Conservation (phyloP, 2,888 invertebrate species). For the Xiphydria camelus region DNA sequence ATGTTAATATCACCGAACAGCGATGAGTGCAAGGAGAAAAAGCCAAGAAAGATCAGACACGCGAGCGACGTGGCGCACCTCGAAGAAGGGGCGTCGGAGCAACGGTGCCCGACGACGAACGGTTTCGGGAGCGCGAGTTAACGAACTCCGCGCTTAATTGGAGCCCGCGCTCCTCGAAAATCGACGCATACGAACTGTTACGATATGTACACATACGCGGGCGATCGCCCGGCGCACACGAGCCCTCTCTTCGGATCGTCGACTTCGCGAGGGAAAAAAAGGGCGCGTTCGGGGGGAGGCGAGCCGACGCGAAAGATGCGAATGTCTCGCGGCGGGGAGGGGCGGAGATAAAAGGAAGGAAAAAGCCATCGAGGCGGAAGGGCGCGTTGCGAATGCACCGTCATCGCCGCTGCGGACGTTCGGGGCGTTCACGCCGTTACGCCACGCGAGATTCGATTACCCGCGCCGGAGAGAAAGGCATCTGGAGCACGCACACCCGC, state of each 20-base stretch:
- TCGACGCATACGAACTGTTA: no score
- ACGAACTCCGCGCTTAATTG: no score
- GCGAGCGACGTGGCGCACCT: no score
- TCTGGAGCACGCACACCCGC: not conserved
- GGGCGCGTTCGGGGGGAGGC: no score
- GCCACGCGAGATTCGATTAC: conserved; percentile 12
- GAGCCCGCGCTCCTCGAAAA: no score
- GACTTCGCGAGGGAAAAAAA: no score
- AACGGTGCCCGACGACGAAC: no score
- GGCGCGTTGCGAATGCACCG: conserved; percentile 9
- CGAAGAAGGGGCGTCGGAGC: no score
- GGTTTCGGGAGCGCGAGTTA: no score
- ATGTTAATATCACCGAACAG: no score
- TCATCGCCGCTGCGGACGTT: conserved; percentile 9
- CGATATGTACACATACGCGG: not conserved
- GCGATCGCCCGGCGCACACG: not conserved
- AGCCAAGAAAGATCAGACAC: no score
- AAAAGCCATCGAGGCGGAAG: conserved; percentile 6
- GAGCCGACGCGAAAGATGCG: not conserved
- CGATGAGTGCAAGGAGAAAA: no score
- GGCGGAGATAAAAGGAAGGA: not conserved
- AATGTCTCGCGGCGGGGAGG: not conserved
- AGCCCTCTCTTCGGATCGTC: not conserved
- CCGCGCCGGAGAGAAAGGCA: not conserved
- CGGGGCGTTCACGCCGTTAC: conserved; percentile 6